Evolutionary conservation across 2,888 invertebrate genomes (phyloP), one percentile per base, ranked within the genome.

Genomic region (Epiblema foenella): DNA sequence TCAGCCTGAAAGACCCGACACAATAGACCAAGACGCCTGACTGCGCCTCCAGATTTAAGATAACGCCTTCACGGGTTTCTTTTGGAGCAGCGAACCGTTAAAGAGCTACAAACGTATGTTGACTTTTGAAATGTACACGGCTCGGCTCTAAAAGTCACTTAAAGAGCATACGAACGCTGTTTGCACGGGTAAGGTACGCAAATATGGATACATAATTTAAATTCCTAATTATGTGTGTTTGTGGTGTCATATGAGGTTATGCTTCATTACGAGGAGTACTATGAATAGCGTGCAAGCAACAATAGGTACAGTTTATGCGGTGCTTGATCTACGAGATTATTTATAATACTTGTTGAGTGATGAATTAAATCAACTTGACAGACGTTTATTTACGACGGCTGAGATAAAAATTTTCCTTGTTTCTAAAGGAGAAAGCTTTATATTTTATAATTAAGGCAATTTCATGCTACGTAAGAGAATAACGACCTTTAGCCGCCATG

Each of bases 1-100:
- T 79, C 84, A 82, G 82, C 81, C 82, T 82, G 88, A 83, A 87
- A 87, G 82, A 79, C 77, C 78, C 77, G 68, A 64, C 79, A 90
- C 89, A 90, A 88, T 87, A 75, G 82, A 73, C 76, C 80, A 81
- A 81, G 81, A 79, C 78, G 74, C 68, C 64, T 81, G 81, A 81
- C 83, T 84, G 85, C 84, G 82, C 85, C 79, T 77, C 80, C 80
- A 89, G 89, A 89, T 90, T n/a, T 88, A 88, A 89, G 89, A 89
- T 88, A 89, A 90, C 88, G 82, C 86, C 82, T 83, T 77, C 82
- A 78, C 81, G 73, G 79, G 80, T 77, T 75, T 79, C 79, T 82
- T 80, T 77, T 80, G 76, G 81, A 82, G 82, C 76, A 77, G 76
- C 79, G 49, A 62, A 71, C 76, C 81, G 80, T 85, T 82, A 86